These are phyloP conservation scores for Apodemus speciosus DNA, from an alignment of 2,113 vertebrate species.

Conservation along the genomic window DNA sequence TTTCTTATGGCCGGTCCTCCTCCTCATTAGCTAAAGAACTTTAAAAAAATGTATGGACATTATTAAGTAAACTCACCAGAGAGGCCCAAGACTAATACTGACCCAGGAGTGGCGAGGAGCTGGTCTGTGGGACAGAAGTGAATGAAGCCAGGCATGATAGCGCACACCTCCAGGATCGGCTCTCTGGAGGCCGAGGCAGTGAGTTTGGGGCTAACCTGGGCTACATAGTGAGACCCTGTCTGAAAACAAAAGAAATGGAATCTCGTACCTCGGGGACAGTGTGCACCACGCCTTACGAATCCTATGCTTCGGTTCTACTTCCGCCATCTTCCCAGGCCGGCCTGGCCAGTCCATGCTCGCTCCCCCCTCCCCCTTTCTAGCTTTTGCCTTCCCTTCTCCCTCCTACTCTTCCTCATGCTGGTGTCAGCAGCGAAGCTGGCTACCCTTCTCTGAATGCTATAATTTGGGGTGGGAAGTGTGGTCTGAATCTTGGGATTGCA, in stretches of 20 bases:
- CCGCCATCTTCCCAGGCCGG: neutral
- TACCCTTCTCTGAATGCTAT: slow-evolving; percentile 12
- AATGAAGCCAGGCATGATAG: neutral
- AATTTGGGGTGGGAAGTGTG: slow-evolving; percentile 22
- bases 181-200: neutral
- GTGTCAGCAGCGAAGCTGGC: neutral
- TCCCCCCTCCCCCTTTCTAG: neutral
- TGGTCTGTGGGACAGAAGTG: neutral
- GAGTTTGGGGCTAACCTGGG: neutral
- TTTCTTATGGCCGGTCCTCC: neutral
- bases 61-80: slow-evolving; percentile 18
- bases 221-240: neutral
- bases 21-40: slow-evolving; percentile 32
- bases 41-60: neutral
- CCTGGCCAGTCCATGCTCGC: neutral
- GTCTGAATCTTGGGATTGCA: slow-evolving; percentile 20
- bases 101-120: neutral
- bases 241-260: neutral
- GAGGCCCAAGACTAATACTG: neutral
- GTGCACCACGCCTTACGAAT: neutral
- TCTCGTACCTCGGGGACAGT: neutral
- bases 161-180: neutral
- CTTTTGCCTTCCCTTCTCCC: neutral
- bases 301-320: neutral
- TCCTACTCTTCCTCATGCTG: neutral